A percentile compares a stretch with the other conserved stretches of the same genome.
Conservation (phyloP, 2,113 vertebrate genomes). For the Lampris incognitus region DNA sequence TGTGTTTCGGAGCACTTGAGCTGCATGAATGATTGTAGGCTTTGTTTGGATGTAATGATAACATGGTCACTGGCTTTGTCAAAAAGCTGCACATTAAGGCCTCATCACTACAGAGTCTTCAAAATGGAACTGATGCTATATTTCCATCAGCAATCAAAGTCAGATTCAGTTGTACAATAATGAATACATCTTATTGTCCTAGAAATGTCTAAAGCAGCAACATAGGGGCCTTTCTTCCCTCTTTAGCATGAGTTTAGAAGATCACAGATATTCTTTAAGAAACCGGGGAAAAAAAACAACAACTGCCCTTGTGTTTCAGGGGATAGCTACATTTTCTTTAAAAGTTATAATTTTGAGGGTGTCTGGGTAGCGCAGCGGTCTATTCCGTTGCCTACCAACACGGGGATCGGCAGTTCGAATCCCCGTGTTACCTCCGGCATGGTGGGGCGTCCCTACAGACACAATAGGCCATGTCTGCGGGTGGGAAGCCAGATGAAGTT, state of each 20-base stretch:
- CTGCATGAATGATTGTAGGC: constrained; percentile 77
- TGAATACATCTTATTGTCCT: constrained; percentile 53
- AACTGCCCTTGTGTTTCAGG: constrained; percentile 24
- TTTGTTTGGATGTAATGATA: constrained; percentile 65
- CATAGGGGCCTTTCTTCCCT: constrained; percentile 6
- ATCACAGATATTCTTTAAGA: neutral
- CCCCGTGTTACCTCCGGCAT: too few species aligned
- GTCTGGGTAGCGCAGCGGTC: too few species aligned
- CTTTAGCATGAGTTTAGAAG: constrained; percentile 6
- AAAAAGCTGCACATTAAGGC: constrained; percentile 68
- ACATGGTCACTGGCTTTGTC: constrained; percentile 59
- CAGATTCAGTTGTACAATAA: constrained; percentile 25
- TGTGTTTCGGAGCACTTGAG: constrained; percentile 73
- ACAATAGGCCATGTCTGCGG: too few species aligned
- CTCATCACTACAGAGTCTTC: constrained; percentile 54
- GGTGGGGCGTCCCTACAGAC: too few species aligned
- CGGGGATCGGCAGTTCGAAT: too few species aligned
- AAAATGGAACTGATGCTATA: constrained; percentile 54
- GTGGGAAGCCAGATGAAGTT: too few species aligned
- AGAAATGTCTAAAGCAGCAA: constrained; percentile 54
- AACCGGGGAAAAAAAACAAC: neutral
- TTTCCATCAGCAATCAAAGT: constrained; percentile 75
- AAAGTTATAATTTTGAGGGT: too few species aligned
- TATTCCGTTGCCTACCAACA: too few species aligned
- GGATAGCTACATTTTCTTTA: too few species aligned